phyloP scores from a whole-genome alignment of 2,888 invertebrate genomes.

The Sesamia inferens region DNA sequence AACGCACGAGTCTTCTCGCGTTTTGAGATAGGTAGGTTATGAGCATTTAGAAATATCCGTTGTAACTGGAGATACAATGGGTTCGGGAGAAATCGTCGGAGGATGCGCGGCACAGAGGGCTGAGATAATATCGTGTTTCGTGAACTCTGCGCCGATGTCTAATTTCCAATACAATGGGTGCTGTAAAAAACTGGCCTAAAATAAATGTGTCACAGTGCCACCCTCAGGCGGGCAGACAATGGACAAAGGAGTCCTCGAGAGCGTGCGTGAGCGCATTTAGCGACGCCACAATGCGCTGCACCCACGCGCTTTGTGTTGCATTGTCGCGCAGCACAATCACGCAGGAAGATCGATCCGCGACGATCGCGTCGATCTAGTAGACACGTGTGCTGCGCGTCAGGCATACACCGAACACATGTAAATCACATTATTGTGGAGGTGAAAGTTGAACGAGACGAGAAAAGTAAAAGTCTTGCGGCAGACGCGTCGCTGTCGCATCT shows the following conservation, averaged over 20 bases:
- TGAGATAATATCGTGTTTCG: slow-evolving; percentile 87
- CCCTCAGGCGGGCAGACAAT: slow-evolving; percentile 86
- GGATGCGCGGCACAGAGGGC: slow-evolving; percentile 79
- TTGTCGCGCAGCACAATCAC: slow-evolving; percentile 77
- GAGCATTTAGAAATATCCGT: slow-evolving; percentile 73
- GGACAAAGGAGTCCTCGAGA: slow-evolving; percentile 83
- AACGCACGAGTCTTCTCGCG: slow-evolving; percentile 66
- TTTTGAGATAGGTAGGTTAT: slow-evolving; percentile 62
- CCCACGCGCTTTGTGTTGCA: slow-evolving; percentile 78
- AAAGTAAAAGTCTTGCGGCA: slow-evolving; percentile 86
- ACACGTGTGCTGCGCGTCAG: slow-evolving; percentile 68
- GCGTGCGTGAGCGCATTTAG: slow-evolving; percentile 76
- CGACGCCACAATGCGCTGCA: slow-evolving; percentile 81
- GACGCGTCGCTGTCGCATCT: slow-evolving; percentile 78
- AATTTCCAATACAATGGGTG: slow-evolving; percentile 89
- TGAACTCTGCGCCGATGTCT: slow-evolving; percentile 87
- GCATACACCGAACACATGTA: slow-evolving; percentile 77
- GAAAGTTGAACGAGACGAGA: slow-evolving; percentile 86
- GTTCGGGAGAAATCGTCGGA: slow-evolving; percentile 77
- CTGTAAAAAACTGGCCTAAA: slow-evolving; percentile 87
- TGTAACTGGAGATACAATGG: slow-evolving; percentile 77
- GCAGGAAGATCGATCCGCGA: slow-evolving; percentile 78
- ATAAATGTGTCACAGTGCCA: slow-evolving; percentile 90
- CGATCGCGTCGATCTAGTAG: slow-evolving; percentile 67
- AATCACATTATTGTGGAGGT: slow-evolving; percentile 85